Percentiles rank a stretch among this genome's conserved stretches.
Conservation (phyloP, 2,113 vertebrate species). For the Ahaetulla prasina region DNA sequence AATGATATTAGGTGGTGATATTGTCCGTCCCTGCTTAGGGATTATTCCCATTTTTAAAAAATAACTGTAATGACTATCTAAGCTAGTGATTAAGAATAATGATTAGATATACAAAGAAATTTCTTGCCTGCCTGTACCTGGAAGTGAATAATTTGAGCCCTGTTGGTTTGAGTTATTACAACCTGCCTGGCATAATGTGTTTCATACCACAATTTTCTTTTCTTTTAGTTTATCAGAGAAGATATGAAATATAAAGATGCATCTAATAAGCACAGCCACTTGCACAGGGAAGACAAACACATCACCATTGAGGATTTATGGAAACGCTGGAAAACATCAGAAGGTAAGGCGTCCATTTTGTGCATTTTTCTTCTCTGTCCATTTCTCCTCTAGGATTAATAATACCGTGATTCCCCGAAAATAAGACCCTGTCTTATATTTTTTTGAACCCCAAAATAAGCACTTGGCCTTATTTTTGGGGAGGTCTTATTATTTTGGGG, state of each 20-base stretch:
- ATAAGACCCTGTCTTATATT: no score
- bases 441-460: no score
- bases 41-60: not conserved
- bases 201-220: conserved; percentile 20
- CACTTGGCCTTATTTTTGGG: no score
- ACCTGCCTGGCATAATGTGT: not conserved
- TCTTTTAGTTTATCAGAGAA: conserved; percentile 89
- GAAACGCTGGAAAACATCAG: conserved; percentile 92
- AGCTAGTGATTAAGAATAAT: not conserved
- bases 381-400: not conserved
- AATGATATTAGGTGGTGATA: not conserved
- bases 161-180: not conserved
- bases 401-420: not conserved
- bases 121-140: not conserved
- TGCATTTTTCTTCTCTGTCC: not conserved
- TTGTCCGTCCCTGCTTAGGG: not conserved
- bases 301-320: conserved; percentile 97
- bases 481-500: no score
- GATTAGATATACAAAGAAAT: not conserved
- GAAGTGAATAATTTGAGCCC: not conserved
- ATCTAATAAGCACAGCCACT: conserved; percentile 92
- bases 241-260: conserved; percentile 97
- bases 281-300: conserved; percentile 96
- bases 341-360: conserved; percentile 72
- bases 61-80: not conserved